Evolutionary conservation across 2,113 vertebrate species (phyloP).

Genomic region (Tetraodon nigroviridis): DNA sequence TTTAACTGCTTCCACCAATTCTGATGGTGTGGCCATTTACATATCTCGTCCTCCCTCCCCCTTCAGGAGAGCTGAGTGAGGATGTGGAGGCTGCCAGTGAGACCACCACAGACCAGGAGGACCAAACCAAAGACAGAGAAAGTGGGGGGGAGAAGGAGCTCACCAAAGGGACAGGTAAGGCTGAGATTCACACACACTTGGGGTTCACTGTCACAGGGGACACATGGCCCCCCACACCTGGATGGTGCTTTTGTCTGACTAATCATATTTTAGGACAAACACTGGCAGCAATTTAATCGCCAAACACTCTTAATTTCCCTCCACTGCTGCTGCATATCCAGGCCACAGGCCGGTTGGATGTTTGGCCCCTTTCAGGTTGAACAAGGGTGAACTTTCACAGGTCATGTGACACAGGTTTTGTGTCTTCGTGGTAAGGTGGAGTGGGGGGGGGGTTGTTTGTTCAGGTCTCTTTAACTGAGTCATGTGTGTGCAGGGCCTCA

Average conservation of each 20-base stretch:
- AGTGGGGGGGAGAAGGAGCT: constrained; percentile 89
- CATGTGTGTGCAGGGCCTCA: constrained; percentile 42
- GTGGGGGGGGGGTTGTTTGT: constrained; percentile 19
- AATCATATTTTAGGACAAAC: constrained; percentile 48
- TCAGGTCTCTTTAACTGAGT: constrained; percentile 38
- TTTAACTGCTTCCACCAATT: constrained; percentile 84
- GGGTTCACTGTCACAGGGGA: constrained; percentile 27
- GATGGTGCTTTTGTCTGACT: constrained; percentile 40
- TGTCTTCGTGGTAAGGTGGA: constrained; percentile 41
- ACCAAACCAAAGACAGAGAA: constrained; percentile 91
- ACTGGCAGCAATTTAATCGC: constrained; percentile 24
- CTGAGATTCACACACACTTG: constrained; percentile 61
- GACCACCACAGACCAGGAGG: constrained; percentile 86
- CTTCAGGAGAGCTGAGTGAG: constrained; percentile 93
- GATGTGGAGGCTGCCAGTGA: constrained; percentile 93
- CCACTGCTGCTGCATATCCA: constrained; percentile 20
- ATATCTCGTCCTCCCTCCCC: constrained; percentile 76
- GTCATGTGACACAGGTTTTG: constrained; percentile 61
- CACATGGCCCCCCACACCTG: constrained; percentile 30
- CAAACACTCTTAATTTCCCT: constrained; percentile 33
- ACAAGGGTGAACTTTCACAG: constrained; percentile 46
- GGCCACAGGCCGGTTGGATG: constrained; percentile 27
- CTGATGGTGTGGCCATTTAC: constrained; percentile 81
- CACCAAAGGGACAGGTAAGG: constrained; percentile 90
- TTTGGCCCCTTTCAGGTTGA: constrained; percentile 41